phyloP scores from a whole-genome alignment of 2,888 invertebrate genomes.

The Schizotus pectinicornis region DNA sequence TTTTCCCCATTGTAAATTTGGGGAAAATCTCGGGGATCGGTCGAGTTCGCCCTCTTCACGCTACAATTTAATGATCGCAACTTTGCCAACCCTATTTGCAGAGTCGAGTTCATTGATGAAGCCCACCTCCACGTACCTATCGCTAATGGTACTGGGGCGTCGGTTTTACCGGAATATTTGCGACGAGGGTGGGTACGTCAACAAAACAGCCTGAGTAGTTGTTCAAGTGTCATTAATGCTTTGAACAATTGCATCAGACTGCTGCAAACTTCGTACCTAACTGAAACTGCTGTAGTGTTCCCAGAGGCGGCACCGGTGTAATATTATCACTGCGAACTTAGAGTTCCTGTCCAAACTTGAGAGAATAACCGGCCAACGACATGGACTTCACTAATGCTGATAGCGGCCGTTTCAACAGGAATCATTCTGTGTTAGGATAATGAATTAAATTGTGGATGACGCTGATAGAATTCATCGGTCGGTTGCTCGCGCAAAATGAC shows the following conservation, averaged over 20 bases:
- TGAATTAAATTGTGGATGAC: slow-evolving; percentile 1
- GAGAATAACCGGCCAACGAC: slow-evolving; percentile 12
- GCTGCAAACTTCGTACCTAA: slow-evolving; percentile 12
- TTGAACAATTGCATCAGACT: slow-evolving; percentile 23
- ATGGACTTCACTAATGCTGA: slow-evolving; percentile 10
- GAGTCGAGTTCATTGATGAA: too few relatives aligned
- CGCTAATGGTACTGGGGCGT: too few relatives aligned
- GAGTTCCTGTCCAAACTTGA: slow-evolving; percentile 10
- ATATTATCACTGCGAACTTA: slow-evolving; percentile 3
- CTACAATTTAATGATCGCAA: too few relatives aligned
- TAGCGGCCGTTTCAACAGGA: slow-evolving; percentile 5
- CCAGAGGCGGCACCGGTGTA: slow-evolving; percentile 1
- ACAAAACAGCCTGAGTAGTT: slow-evolving; percentile 14
- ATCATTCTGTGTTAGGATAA: slow-evolving; percentile 14
- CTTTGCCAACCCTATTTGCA: too few relatives aligned
- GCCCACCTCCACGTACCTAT: too few relatives aligned
- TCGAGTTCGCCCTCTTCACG: too few relatives aligned
- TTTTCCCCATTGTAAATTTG: too few relatives aligned
- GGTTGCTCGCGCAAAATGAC: too few relatives aligned
- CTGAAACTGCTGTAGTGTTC: slow-evolving; percentile 12
- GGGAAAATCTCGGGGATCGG: too few relatives aligned
- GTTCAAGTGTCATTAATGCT: slow-evolving; percentile 25
- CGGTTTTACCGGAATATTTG: too few relatives aligned
- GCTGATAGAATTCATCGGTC: too few relatives aligned
- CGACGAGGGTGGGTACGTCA: slow-evolving; percentile 5